These are phyloP conservation scores for Pipa parva DNA, from an alignment of 2,113 vertebrate species.

Conservation along the genomic window DNA sequence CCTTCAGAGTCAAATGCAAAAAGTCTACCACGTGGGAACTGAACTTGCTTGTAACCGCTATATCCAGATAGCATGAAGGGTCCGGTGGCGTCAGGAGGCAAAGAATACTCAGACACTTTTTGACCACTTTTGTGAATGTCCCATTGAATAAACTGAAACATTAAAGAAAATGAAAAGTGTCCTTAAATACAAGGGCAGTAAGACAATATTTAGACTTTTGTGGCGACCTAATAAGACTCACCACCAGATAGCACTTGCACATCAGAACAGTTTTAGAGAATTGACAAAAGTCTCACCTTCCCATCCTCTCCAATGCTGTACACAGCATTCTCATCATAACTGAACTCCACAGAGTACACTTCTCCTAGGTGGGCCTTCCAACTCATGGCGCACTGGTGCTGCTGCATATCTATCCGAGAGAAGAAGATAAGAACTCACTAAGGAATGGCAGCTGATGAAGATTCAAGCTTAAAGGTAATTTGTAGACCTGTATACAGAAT, in stretches of 20 bases:
- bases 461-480: too few relatives aligned
- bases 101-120: conserved; percentile 78
- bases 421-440: neutral
- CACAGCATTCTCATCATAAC: conserved; percentile 91
- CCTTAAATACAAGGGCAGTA: too few relatives aligned
- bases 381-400: conserved; percentile 91
- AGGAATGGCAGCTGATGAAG: too few relatives aligned
- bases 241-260: too few relatives aligned
- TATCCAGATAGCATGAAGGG: conserved; percentile 92
- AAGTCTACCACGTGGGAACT: conserved; percentile 84
- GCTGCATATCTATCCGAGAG: conserved; percentile 83
- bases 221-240: too few relatives aligned
- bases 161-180: conserved; percentile 22
- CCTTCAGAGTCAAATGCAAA: conserved; percentile 96
- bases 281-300: too few relatives aligned
- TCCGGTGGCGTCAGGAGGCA: conserved; percentile 84
- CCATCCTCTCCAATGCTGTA: conserved; percentile 93
- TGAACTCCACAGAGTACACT: conserved; percentile 96
- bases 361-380: conserved; percentile 90
- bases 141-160: conserved; percentile 90
- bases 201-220: too few relatives aligned
- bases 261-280: too few relatives aligned
- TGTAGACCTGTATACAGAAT: too few relatives aligned
- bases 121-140: conserved; percentile 93
- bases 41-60: conserved; percentile 95